Base-by-base conservation (phyloP, 2,113 vertebrate genomes). In the Lota lota region DNA sequence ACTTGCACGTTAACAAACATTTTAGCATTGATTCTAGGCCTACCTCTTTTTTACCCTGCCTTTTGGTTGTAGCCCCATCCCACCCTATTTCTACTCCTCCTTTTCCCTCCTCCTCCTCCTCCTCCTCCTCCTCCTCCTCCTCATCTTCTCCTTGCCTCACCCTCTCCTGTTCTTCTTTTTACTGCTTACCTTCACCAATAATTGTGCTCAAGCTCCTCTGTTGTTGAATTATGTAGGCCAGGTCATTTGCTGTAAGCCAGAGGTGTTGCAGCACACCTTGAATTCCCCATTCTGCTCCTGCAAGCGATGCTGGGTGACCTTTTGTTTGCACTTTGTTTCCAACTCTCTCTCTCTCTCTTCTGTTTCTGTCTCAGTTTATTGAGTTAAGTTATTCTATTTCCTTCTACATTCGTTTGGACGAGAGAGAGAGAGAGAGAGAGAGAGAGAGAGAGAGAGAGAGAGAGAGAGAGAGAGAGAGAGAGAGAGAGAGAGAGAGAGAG, bases 331-430 rank as follows among this genome's bases (percentile, higher is more conserved):
- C 56, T 22, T 16, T 33, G n/a, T 20, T 1, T 65, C 16, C 58
- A 17, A 68, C 54, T 67, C 51, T 63, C 20, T 68, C 40, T 75
- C 53, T 15, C 53, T 59, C 67, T 68, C 67, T 22, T 33, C 20
- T 15, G 4, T n/a, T 24, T 16, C 66, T 21, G 24, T 21, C 56
- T 8, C 19, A 7, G 6, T 47, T 47, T 47, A 47, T 47, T 14
- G 12, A 47, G 40, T 47, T 47, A 47, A 47, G 40, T 47, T 10
- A 47, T 47, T 47, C 12, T 47, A 12, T 47, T 47, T 47, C 28
- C 28, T 33, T 33, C 28, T 33, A 33, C 28, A 4, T 5, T 33
- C 40, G 10, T 47, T 47, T 47, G 40, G 40, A 47, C 40, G n/a
- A 47, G 40, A 47, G 40, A 10, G 12, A 10, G 40, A 47, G 40